phyloP scores from a whole-genome alignment of 1,140 invertebrate species.

The Nephotettix cincticeps region DNA sequence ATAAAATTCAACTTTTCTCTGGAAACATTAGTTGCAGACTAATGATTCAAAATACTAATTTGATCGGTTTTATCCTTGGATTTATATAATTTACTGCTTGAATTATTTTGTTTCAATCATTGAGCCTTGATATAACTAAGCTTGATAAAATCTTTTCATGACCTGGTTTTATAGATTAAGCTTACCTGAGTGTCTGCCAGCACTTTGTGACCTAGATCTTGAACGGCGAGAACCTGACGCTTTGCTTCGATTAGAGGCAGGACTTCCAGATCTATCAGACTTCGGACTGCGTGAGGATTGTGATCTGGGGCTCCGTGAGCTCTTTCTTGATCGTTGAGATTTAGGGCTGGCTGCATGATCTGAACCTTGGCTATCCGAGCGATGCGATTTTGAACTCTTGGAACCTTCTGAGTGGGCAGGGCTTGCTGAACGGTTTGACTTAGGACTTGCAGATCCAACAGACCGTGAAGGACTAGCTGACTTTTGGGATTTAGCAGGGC shows the following conservation, averaged over 20 bases:
- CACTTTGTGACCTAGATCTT: slow-evolving; percentile 38
- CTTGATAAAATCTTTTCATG: too few relatives aligned
- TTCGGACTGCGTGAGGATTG: slow-evolving; percentile 35
- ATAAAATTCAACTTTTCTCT: too few relatives aligned
- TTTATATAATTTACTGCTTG: too few relatives aligned
- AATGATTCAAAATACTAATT: too few relatives aligned
- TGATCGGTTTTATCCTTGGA: too few relatives aligned
- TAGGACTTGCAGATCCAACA: slow-evolving; percentile 20
- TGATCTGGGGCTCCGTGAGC: slow-evolving; percentile 36
- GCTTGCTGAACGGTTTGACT: slow-evolving; percentile 36
- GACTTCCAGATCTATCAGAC: slow-evolving; percentile 29
- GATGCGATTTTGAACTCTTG: background rate
- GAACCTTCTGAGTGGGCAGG: slow-evolving; percentile 28
- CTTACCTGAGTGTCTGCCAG: background rate
- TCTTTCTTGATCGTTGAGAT: slow-evolving; percentile 21
- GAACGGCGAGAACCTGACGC: slow-evolving; percentile 19
- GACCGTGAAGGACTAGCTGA: slow-evolving; percentile 31
- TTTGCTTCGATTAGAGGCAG: slow-evolving; percentile 6
- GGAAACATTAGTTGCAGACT: too few relatives aligned
- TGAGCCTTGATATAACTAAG: too few relatives aligned
- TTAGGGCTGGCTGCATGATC: slow-evolving; percentile 6
- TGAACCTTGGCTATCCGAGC: slow-evolving; percentile 27
- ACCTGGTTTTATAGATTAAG: too few relatives aligned
- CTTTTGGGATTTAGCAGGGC: slow-evolving; percentile 40
- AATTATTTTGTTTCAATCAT: too few relatives aligned